These are phyloP conservation scores for Protophormia terraenovae DNA, from an alignment of 2,888 invertebrate genomes.

Conservation along the genomic window DNA sequence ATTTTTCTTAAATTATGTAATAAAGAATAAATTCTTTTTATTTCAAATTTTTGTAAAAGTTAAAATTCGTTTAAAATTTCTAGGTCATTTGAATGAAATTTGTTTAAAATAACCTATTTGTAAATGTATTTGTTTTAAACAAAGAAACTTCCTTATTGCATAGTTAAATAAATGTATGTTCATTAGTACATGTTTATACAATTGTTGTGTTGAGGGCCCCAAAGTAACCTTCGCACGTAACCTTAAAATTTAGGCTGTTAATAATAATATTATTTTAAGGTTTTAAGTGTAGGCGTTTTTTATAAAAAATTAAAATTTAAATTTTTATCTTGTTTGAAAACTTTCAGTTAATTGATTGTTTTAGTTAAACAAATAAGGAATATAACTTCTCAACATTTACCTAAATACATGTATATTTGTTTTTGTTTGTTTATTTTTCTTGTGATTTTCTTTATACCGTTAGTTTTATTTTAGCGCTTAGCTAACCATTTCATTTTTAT, in stretches of 20 bases:
- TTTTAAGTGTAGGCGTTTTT: background rate
- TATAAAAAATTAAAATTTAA: background rate
- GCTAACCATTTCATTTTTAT: no score
- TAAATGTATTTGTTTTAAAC: conserved; percentile 6
- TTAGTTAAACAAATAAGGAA: no score
- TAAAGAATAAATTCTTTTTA: background rate
- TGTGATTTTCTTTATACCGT: background rate
- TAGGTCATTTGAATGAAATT: background rate
- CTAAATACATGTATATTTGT: background rate
- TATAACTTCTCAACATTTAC: no score
- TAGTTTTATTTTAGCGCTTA: background rate
- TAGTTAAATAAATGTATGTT: background rate
- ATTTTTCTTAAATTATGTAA: conserved; percentile 9
- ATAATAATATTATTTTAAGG: background rate
- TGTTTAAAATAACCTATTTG: background rate
- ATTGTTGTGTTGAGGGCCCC: background rate
- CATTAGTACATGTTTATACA: background rate
- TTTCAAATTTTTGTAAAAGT: background rate
- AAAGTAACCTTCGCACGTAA: background rate
- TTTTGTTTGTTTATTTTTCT: background rate
- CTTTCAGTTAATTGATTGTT: no score
- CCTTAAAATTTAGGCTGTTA: background rate
- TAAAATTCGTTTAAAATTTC: background rate
- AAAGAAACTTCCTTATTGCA: background rate
- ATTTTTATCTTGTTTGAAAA: background rate